Conservation (phyloP, 37 sponge, comb jelly and placozoan genomes). For the Crambe crambe region DNA sequence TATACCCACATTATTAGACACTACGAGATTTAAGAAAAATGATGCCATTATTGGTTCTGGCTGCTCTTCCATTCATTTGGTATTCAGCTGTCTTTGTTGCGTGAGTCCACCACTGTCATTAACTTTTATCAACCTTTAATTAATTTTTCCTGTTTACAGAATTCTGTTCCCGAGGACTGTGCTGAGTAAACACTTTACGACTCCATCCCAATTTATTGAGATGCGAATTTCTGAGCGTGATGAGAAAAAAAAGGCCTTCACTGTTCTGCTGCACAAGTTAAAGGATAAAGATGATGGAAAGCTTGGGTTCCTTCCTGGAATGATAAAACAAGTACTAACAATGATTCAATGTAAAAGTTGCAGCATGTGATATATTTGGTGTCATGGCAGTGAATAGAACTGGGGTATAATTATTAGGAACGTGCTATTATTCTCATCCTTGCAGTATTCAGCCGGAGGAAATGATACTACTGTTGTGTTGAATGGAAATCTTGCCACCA, state of each 20-base stretch:
- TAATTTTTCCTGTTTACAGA: not conserved
- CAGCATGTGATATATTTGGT: too few relatives aligned
- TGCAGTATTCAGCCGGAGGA: too few relatives aligned
- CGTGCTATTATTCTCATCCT: too few relatives aligned
- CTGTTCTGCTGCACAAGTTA: not conserved
- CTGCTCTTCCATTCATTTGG: conserved; percentile 67
- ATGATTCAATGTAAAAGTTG: too few relatives aligned
- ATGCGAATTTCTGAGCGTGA: not conserved
- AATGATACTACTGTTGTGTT: not conserved
- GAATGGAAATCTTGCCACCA: not conserved
- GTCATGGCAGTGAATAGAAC: too few relatives aligned
- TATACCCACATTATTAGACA: conserved; percentile 27
- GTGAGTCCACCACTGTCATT: too few relatives aligned
- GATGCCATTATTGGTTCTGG: conserved; percentile 52
- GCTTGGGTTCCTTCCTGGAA: not conserved
- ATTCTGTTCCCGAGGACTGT: conserved; percentile 60
- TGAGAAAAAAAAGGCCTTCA: not conserved
- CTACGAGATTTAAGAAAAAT: conserved; percentile 48
- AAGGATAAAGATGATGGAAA: not conserved
- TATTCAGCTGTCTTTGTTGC: conserved; percentile 57
- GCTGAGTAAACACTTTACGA: conserved; percentile 55
- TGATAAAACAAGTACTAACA: conserved; percentile 4
- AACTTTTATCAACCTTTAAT: not conserved
- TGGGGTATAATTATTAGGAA: too few relatives aligned
- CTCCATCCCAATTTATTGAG: not conserved